A percentile compares a stretch with the other conserved stretches of the same genome.
Evolutionary conservation across 2,888 invertebrate genomes (phyloP).

Genomic region (Meteorus cinctellus): DNA sequence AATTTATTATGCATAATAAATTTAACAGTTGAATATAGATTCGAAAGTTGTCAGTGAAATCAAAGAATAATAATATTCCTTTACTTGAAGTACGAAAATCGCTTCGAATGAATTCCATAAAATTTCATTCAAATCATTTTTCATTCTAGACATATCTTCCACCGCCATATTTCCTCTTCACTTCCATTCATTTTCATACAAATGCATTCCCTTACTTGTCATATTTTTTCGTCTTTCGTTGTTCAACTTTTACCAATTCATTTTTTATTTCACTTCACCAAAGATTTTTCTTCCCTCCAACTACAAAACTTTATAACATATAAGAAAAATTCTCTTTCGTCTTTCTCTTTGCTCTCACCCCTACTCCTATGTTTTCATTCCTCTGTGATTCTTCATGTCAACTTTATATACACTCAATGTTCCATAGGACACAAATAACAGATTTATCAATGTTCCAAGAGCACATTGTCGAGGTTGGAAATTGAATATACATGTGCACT

Average conservation of each 20-base stretch:
- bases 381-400: neutral
- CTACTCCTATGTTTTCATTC: neutral
- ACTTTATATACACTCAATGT: constrained; percentile 7
- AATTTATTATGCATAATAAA: too few relatives aligned
- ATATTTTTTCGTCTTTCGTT: constrained; percentile 31
- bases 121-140: too few relatives aligned
- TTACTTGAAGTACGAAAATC: too few relatives aligned
- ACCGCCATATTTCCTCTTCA: too few relatives aligned
- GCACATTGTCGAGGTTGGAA: constrained; percentile 33
- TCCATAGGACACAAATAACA: constrained; percentile 36
- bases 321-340: constrained; percentile 3
- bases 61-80: too few relatives aligned
- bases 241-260: constrained; percentile 25
- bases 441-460: constrained; percentile 45
- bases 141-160: too few relatives aligned
- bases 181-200: constrained; percentile 20
- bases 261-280: constrained; percentile 20
- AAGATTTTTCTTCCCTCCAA: constrained; percentile 23
- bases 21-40: too few relatives aligned
- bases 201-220: neutral
- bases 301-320: constrained; percentile 17
- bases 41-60: too few relatives aligned
- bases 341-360: constrained; percentile 27
- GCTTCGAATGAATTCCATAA: too few relatives aligned
- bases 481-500: constrained; percentile 37